Percentiles rank a stretch among this genome's conserved stretches.
These are phyloP conservation scores for Paramormyrops hopkinsi DNA, from an alignment of 2,797 vertebrate genomes.

Conservation along the genomic window DNA sequence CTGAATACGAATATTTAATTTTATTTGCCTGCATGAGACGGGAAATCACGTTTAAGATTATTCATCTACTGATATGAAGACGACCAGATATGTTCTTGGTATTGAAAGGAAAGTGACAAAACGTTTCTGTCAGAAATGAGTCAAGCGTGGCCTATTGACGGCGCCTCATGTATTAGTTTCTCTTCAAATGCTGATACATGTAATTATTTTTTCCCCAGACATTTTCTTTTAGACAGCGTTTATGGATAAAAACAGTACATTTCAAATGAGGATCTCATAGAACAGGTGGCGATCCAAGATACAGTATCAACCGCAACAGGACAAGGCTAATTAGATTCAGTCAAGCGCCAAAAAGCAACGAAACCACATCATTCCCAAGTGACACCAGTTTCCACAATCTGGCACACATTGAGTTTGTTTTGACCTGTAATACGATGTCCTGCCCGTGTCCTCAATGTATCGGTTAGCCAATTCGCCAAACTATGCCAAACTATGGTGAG, in stretches of 20 bases:
- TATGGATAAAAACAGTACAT: neutral
- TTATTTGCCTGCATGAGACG: neutral
- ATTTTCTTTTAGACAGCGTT: neutral
- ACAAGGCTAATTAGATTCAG: constrained; percentile 1
- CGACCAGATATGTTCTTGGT: neutral
- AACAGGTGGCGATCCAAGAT: constrained; percentile 18
- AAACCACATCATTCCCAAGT: neutral
- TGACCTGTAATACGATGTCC: constrained; percentile 5
- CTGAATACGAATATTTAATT: neutral
- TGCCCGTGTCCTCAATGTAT: neutral
- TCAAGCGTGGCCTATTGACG: neutral
- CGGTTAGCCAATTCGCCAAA: neutral
- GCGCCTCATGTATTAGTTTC: neutral
- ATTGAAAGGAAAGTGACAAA: neutral
- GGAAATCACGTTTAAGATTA: neutral
- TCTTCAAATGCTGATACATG: neutral
- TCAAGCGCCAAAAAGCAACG: constrained; percentile 4
- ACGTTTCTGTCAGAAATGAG: neutral
- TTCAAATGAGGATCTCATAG: neutral
- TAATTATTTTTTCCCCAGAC: neutral
- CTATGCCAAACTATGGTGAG: constrained; percentile 10
- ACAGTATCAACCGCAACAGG: constrained; percentile 9
- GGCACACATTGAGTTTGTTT: neutral
- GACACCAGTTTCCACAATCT: constrained; percentile 12
- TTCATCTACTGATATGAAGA: neutral